These are phyloP conservation scores for Barnardius zonarius DNA, from an alignment of 2,113 vertebrate species.

Conservation along the genomic window DNA sequence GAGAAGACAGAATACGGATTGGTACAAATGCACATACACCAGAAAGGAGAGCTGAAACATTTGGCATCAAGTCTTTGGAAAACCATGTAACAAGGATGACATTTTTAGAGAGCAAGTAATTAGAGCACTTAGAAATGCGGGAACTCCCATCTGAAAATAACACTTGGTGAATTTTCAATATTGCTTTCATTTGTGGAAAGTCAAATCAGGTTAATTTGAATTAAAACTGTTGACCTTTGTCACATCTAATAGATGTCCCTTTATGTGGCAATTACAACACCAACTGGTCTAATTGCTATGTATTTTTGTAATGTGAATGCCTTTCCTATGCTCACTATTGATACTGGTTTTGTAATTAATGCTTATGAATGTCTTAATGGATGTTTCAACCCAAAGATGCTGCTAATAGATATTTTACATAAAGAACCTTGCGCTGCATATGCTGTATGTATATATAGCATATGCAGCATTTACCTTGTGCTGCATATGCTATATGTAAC, in stretches of 20 bases:
- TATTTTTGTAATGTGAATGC: conserved; percentile 66
- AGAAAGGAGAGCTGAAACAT: conserved; percentile 77
- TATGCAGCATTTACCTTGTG: neutral
- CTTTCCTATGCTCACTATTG: conserved; percentile 14
- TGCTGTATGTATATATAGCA: neutral
- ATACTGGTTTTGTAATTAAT: conserved; percentile 47
- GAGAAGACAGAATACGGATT: conserved; percentile 77
- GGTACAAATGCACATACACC: conserved; percentile 73
- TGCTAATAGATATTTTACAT: conserved; percentile 60
- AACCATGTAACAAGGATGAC: conserved; percentile 82
- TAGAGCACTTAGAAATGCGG: conserved; percentile 24
- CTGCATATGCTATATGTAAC: conserved; percentile 17
- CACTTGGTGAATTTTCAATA: conserved; percentile 19
- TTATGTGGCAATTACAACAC: conserved; percentile 35
- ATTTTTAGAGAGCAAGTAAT: conserved; percentile 86
- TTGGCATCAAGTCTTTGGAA: conserved; percentile 82
- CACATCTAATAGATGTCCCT: conserved; percentile 69
- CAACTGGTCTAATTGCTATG: conserved; percentile 13
- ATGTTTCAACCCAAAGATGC: conserved; percentile 76
- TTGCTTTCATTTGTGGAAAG: conserved; percentile 71
- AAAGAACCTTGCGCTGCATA: conserved; percentile 32
- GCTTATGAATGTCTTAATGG: conserved; percentile 69
- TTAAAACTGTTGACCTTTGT: conserved; percentile 54
- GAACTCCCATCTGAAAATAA: conserved; percentile 31
- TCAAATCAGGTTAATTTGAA: conserved; percentile 48